Base-by-base conservation (phyloP, 2,888 invertebrate species). In the Plemyria rubiginata region DNA sequence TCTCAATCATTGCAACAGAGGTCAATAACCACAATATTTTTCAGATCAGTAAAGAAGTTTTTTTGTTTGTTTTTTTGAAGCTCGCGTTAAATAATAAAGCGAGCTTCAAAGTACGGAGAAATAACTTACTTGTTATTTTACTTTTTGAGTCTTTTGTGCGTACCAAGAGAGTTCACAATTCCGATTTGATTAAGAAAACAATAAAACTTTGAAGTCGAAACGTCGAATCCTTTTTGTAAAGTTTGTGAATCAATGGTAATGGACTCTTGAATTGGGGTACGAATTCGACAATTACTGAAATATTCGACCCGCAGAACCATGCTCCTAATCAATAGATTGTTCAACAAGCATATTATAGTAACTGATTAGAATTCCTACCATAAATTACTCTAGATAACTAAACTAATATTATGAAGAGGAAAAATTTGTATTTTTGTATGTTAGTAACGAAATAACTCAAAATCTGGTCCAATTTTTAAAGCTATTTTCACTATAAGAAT, bases 161-260 rank as follows among this genome's bases (percentile, higher is more conserved):
- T 58, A 22, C 36, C 22, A 43, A 49, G 5, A 57, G 57, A 32
- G 57, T 50, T 57, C 41, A 15, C 40, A 56, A 56, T 49, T 49
- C 49, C 29, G 50, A 57, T 51, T 57, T 45, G 57, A 57, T 41
- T 57, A 45, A 55, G 43, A 43, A 50, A 45, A 45, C 16, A 57
- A 50, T 50, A 50, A 32, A 50, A 52, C 51, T 52, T 58, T 13
- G 8, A 36, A 15, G 13, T 60, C 38, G 46, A 51, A 50, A 53
- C 28, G 46, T 40, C 58, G 52, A 52, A 58, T 59, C 36, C 38
- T 59, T 53, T n/a, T 59, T 52, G 38, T 46, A 15, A 53, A 40
- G 45, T 48, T 46, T 40, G 48, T 49, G 16, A 54, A 54, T 60
- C 29, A 32, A 49, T 60, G 46, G 53, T 53, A 28, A 52, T 38